Evolutionary conservation across 2,888 invertebrate species (phyloP).

Genomic region (Chironomus riparius): DNA sequence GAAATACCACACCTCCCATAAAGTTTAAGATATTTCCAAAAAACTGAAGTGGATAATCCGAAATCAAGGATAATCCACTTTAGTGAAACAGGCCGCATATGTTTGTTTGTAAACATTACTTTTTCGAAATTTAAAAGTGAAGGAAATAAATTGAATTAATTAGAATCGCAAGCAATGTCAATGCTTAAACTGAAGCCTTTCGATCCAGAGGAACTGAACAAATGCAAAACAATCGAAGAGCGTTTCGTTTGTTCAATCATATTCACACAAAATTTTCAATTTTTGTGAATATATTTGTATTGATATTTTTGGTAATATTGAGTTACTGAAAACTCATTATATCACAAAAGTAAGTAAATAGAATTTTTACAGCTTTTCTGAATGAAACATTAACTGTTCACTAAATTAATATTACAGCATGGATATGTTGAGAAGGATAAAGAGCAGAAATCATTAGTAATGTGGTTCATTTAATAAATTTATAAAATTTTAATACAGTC

Average conservation of each 20-base stretch:
- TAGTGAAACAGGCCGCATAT: no score
- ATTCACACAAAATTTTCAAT: no score
- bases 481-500: background rate
- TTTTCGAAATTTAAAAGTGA: background rate
- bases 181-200: background rate
- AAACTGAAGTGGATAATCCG: no score
- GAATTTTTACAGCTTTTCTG: no score
- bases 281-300: no score
- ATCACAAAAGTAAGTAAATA: background rate
- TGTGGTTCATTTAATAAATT: background rate
- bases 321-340: background rate
- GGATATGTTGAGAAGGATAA: no score
- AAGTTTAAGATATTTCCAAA: no score
- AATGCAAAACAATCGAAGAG: background rate
- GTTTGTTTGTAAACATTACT: background rate
- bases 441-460: no score
- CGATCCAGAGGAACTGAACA: background rate
- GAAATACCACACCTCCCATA: no score
- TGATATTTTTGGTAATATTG: background rate
- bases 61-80: no score
- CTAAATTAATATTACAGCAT: no score
- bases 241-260: slow-evolving; percentile 1
- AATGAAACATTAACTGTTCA: no score
- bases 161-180: background rate
- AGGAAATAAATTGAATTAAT: background rate